phyloP scores from a whole-genome alignment of 2,797 vertebrate species.

The Ptychobarbus kaznakovi region DNA sequence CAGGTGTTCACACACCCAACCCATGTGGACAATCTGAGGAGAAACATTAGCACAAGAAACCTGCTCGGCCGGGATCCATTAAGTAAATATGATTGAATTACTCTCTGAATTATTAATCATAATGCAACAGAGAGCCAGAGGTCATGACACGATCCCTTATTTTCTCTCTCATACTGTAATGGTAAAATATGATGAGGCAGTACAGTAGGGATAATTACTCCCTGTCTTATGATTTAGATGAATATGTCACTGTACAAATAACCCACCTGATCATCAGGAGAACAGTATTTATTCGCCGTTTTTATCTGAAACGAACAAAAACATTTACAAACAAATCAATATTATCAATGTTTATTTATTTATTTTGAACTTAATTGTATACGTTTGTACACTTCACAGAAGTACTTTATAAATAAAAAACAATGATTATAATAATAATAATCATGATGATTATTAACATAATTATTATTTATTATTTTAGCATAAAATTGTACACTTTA shows the following conservation, averaged over 20 bases:
- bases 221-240: background rate
- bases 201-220: background rate
- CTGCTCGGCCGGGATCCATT: background rate
- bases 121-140: slow-evolving; percentile 24
- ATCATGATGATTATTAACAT: background rate
- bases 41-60: slow-evolving; percentile 13
- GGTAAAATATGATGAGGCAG: background rate
- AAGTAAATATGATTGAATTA: slow-evolving; percentile 10
- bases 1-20: slow-evolving; percentile 88
- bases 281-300: slow-evolving; percentile 80
- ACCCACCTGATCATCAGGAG: slow-evolving; percentile 82
- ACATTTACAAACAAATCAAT: background rate
- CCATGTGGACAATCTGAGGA: slow-evolving; percentile 90
- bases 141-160: background rate
- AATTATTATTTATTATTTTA: background rate
- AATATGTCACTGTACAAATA: background rate
- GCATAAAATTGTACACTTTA: background rate
- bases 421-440: background rate
- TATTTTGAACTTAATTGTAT: background rate
- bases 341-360: background rate
- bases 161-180: background rate
- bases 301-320: slow-evolving; percentile 77
- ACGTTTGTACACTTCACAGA: background rate
- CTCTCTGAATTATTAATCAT: slow-evolving; percentile 11
- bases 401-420: background rate